phyloP scores from a whole-genome alignment of 2,113 vertebrate species.

The Sprattus sprattus region DNA sequence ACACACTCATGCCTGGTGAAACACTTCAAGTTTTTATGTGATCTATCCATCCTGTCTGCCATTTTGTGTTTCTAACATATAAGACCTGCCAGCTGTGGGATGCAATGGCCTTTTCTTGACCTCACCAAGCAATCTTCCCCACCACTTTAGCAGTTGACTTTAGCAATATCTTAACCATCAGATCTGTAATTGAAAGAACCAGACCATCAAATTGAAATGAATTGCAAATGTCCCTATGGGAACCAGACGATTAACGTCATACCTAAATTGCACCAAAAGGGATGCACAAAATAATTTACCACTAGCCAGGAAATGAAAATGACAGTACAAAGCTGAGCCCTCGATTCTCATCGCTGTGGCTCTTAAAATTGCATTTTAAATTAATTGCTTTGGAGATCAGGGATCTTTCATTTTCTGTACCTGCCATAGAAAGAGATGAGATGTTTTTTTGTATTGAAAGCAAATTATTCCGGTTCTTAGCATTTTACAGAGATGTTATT shows the following conservation, averaged over 20 bases:
- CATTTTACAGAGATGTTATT: no score
- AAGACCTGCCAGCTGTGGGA: not conserved
- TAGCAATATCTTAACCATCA: not conserved
- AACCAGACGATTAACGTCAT: not conserved
- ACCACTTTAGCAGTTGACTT: not conserved
- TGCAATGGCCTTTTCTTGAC: not conserved
- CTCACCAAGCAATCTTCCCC: not conserved
- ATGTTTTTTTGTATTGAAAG: no score
- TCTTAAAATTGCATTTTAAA: not conserved
- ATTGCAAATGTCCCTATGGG: not conserved
- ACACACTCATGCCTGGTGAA: not conserved
- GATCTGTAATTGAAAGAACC: not conserved
- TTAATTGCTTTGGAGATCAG: not conserved
- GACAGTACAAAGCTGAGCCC: not conserved
- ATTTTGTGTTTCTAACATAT: not conserved
- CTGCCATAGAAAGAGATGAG: no score
- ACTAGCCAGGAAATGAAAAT: not conserved
- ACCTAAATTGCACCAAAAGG: not conserved
- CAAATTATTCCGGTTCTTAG: no score
- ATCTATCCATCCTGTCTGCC: not conserved
- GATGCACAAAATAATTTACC: not conserved
- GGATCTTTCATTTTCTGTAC: not conserved
- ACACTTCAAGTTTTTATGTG: not conserved
- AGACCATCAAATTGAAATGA: not conserved
- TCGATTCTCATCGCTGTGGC: not conserved